Conservation (phyloP, 2,113 vertebrate genomes). For the Eulacestoma nigropectus region DNA sequence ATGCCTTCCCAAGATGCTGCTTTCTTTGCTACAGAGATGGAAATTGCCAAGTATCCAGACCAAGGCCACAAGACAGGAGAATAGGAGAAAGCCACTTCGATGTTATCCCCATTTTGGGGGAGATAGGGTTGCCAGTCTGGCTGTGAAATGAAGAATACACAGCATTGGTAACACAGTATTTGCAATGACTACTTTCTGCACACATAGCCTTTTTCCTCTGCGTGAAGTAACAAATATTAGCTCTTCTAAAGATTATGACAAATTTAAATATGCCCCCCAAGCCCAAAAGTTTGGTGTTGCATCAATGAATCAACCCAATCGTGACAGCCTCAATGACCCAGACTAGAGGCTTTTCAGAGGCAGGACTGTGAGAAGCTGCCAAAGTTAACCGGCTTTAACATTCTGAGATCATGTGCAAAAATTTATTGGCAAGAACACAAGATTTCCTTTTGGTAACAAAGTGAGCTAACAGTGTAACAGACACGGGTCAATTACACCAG, state of each 20-base stretch:
- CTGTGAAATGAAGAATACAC: slow-evolving; percentile 63
- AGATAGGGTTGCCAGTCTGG: slow-evolving; percentile 98
- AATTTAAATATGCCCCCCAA: background rate
- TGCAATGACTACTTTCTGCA: background rate
- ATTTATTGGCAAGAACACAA: background rate
- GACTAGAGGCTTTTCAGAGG: background rate
- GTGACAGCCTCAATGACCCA: background rate
- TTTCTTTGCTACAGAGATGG: slow-evolving; percentile 96
- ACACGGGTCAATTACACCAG: background rate
- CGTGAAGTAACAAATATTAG: background rate
- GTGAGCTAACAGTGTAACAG: background rate
- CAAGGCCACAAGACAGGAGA: slow-evolving; percentile 94
- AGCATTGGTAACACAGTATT: background rate
- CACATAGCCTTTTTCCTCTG: background rate
- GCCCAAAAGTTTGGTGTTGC: background rate
- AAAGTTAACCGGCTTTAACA: background rate
- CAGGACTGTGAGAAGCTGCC: background rate
- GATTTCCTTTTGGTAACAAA: background rate
- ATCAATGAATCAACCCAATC: background rate
- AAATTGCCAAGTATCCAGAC: slow-evolving; percentile 96
- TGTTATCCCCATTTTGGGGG: slow-evolving; percentile 94
- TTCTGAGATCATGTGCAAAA: background rate
- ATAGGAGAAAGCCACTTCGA: slow-evolving; percentile 93
- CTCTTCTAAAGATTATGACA: background rate
- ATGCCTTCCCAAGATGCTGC: slow-evolving; percentile 94